These are phyloP conservation scores for Lethenteron camtschaticum DNA, from an alignment of 2,113 vertebrate species.

Conservation along the genomic window DNA sequence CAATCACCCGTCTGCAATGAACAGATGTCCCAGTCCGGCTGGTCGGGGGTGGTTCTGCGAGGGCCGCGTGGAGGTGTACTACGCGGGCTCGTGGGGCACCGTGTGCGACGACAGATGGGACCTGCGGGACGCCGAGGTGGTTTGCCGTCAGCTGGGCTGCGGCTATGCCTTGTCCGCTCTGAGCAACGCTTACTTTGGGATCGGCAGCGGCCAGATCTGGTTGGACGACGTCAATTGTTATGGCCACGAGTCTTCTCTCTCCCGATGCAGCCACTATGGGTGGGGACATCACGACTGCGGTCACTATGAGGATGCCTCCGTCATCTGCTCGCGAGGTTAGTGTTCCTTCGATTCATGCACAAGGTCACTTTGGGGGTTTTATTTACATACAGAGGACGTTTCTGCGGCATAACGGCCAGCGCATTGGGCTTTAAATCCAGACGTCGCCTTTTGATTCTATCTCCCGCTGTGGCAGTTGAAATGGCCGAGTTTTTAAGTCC, in stretches of 20 bases:
- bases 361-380: too few relatives aligned
- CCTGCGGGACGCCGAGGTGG: slow-evolving; percentile 42
- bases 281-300: slow-evolving; percentile 91
- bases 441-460: too few relatives aligned
- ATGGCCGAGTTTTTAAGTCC: too few relatives aligned
- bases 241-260: slow-evolving; percentile 33
- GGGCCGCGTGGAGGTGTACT: slow-evolving; percentile 8
- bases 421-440: too few relatives aligned
- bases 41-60: too few relatives aligned
- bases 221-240: slow-evolving; percentile 74
- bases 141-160: slow-evolving; percentile 59
- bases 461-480: too few relatives aligned
- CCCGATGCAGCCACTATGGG: slow-evolving; percentile 45
- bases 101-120: slow-evolving; percentile 86
- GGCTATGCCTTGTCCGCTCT: slow-evolving; percentile 16
- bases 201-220: slow-evolving; percentile 51
- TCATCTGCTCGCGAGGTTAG: slow-evolving; percentile 24
- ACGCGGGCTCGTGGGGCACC: slow-evolving; percentile 59
- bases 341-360: too few relatives aligned
- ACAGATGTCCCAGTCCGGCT: too few relatives aligned
- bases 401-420: too few relatives aligned
- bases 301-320: slow-evolving; percentile 78
- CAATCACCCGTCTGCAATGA: too few relatives aligned
- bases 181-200: slow-evolving; percentile 43
- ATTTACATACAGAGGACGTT: too few relatives aligned